These are phyloP conservation scores for Eristalis pertinax DNA, from an alignment of 2,888 invertebrate species.

Conservation along the genomic window DNA sequence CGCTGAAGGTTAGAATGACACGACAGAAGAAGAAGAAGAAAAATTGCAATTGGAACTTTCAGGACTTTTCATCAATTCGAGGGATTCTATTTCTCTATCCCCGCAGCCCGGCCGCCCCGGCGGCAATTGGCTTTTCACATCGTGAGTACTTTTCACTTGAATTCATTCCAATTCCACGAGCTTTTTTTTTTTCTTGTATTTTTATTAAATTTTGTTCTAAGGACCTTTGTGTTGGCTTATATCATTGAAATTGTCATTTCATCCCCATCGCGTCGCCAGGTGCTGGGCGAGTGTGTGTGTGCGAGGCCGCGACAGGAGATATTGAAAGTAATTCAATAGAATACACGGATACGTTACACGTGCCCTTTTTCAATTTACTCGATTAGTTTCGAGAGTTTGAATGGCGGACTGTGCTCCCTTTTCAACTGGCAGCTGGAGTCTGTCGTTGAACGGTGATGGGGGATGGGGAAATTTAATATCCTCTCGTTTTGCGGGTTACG, in stretches of 20 bases:
- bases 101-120: no score
- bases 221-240: neutral
- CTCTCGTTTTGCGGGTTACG: neutral
- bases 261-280: neutral
- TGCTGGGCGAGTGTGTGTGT: neutral
- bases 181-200: neutral
- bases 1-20: neutral
- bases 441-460: neutral
- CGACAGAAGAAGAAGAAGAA: neutral
- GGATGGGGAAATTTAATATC: neutral
- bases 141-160: neutral
- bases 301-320: neutral
- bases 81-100: no score
- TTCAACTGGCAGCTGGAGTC: neutral
- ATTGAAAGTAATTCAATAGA: conserved; percentile 23
- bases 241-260: neutral
- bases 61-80: no score
- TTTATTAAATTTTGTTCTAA: neutral
- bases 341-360: conserved; percentile 10
- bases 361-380: conserved; percentile 9
- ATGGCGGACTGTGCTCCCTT: neutral
- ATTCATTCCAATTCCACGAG: no score
- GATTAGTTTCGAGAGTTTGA: conserved; percentile 15
- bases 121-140: neutral
- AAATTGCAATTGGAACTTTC: neutral